Base-by-base conservation (phyloP, 2,797 vertebrate genomes). In the Hybognathus amarus region DNA sequence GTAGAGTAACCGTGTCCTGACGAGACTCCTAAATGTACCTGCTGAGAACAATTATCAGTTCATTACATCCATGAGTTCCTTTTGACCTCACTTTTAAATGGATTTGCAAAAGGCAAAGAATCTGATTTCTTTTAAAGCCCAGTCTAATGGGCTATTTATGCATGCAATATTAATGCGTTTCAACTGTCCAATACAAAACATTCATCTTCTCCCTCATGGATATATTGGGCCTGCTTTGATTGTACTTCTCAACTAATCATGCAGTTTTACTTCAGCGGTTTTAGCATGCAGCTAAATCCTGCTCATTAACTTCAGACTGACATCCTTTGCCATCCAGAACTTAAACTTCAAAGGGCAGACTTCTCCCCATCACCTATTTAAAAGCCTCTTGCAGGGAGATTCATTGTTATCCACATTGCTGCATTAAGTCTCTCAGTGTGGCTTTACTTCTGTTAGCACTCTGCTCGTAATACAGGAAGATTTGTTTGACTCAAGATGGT, bases 111-210 rank as follows among this genome's bases (percentile, higher is more conserved):
- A 68, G 83, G 84, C 71, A 86, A 83, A 61, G 87, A 86, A 85
- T 89, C 76, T 83, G 84, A 85, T 87, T 78, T 88, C 89, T 79
- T n/a, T 87, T 86, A 85, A 88, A 86, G 77, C 68, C 15, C 52
- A 77, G 81, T 76, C 45, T 89, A 90, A 91, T 87, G 70, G 33
- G 70, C 85, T 83, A 67, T 88, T 85, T 88, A 86, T 87, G 88
- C 83, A 86, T 83, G 47, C 70, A 87, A 91, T 85, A 89, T 91
- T 89, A 88, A 90, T 87, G 87, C 20, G 38, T 71, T 79, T 75
- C 77, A 20, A 22, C 59, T 61, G 20, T 61, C 76, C 86, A 87
- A 89, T 88, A 79, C 86, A 84, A 86, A 89, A 84, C 78, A 78
- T 84, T 77, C 66, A 68, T 78, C 64, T 80, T 68, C 40, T 59